phyloP scores from a whole-genome alignment of 2,113 vertebrate genomes.

The Ctenodactylus gundi region DNA sequence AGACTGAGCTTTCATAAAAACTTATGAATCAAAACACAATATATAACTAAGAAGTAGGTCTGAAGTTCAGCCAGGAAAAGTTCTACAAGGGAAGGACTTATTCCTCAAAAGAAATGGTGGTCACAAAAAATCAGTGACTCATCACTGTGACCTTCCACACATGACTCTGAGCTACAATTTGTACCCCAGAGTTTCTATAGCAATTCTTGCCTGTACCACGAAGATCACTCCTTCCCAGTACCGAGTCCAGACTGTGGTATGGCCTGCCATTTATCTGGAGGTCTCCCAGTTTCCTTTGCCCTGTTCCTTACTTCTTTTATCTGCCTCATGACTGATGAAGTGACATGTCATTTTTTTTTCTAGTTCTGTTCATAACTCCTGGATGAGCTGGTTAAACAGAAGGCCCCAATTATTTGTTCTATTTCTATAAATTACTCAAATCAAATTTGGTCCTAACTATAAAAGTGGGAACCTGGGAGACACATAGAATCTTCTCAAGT shows the following conservation, averaged over 20 bases:
- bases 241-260: neutral
- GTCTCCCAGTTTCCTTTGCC: neutral
- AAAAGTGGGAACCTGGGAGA: neutral
- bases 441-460: neutral
- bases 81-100: neutral
- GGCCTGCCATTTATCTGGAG: neutral
- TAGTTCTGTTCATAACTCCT: neutral
- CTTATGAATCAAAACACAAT: neutral
- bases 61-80: slow-evolving; percentile 26
- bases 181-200: neutral
- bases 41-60: neutral
- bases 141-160: neutral
- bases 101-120: slow-evolving; percentile 14
- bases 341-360: neutral
- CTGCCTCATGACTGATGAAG: neutral
- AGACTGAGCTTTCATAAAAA: neutral
- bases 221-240: neutral
- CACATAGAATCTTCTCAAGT: neutral
- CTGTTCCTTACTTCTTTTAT: neutral
- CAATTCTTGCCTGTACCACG: neutral
- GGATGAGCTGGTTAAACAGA: neutral
- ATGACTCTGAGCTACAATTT: neutral
- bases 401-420: neutral
- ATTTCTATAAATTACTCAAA: neutral
- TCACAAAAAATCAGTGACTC: neutral